Conservation (phyloP, 1,140 invertebrate species). For the Microplitis demolitor region DNA sequence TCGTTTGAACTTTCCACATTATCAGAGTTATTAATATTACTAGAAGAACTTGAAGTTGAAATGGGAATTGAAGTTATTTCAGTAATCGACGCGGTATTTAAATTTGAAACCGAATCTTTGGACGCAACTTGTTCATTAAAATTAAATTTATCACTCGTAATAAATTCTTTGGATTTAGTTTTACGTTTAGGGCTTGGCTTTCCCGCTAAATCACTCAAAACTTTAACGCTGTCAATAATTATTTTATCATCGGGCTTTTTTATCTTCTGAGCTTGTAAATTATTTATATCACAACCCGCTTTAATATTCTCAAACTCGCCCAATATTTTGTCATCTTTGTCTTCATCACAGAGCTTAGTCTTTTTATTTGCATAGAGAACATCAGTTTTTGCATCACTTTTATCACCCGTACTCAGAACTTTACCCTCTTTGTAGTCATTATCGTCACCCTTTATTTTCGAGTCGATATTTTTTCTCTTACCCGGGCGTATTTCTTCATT, state of each 20-base stretch:
- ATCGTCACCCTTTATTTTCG: slow-evolving; percentile 3
- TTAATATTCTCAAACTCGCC: not conserved
- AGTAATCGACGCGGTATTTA: too few relatives aligned
- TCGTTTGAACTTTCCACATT: not conserved
- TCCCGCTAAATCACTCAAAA: too few relatives aligned
- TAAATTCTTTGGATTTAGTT: too few relatives aligned
- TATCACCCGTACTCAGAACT: not conserved
- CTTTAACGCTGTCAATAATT: too few relatives aligned
- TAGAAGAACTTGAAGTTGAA: too few relatives aligned
- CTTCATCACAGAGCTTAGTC: too few relatives aligned
- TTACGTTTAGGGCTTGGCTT: too few relatives aligned
- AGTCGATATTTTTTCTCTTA: slow-evolving; percentile 35
- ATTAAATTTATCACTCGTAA: not conserved
- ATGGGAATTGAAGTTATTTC: too few relatives aligned
- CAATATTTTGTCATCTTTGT: not conserved
- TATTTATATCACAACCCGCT: not conserved
- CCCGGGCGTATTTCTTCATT: slow-evolving; percentile 20
- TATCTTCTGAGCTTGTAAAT: not conserved
- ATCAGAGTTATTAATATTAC: not conserved
- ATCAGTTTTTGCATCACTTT: slow-evolving; percentile 16
- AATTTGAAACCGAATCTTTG: too few relatives aligned
- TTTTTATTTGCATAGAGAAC: slow-evolving; percentile 5
- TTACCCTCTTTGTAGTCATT: not conserved
- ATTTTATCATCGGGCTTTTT: too few relatives aligned
- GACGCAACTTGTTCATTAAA: not conserved